Percentiles rank a stretch among this genome's conserved stretches.
phyloP scores from a whole-genome alignment of 2,888 invertebrate species.

The Drosophila cracens region DNA sequence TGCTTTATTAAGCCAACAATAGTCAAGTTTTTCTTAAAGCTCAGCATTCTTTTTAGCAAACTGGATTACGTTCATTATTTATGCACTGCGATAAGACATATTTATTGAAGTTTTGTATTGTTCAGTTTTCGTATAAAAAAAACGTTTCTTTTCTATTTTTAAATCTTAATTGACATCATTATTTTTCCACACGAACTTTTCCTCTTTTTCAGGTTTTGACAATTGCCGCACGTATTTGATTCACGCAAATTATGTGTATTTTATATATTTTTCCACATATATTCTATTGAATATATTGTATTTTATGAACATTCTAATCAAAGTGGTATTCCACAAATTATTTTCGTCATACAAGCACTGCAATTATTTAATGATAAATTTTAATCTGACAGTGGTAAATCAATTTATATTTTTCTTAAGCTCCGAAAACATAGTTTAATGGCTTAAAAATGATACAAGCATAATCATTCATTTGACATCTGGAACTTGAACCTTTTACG shows the following conservation, averaged over 20 bases:
- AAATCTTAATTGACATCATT: neutral
- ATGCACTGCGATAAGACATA: neutral
- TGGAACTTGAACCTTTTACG: neutral
- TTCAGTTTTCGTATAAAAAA: neutral
- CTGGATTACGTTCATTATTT: neutral
- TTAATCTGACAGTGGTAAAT: neutral
- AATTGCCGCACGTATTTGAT: neutral
- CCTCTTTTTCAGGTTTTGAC: neutral
- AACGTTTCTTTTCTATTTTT: neutral
- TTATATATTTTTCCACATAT: neutral
- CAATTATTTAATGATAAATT: neutral
- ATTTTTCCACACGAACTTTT: neutral
- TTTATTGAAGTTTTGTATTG: neutral
- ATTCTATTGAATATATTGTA: neutral
- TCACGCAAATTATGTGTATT: neutral
- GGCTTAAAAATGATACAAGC: neutral
- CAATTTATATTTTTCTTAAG: neutral
- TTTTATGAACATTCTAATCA: neutral
- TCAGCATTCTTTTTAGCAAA: neutral
- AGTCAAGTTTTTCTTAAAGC: conserved; percentile 8
- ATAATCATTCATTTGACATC: neutral
- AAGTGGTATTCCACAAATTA: neutral
- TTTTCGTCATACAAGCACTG: neutral
- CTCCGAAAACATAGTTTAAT: neutral
- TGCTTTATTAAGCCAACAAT: conserved; percentile 33